Percentiles rank a stretch among this genome's conserved stretches.
Evolutionary conservation across 1,140 invertebrate species (phyloP).

Genomic region (Aphaenogaster ashmeadi): DNA sequence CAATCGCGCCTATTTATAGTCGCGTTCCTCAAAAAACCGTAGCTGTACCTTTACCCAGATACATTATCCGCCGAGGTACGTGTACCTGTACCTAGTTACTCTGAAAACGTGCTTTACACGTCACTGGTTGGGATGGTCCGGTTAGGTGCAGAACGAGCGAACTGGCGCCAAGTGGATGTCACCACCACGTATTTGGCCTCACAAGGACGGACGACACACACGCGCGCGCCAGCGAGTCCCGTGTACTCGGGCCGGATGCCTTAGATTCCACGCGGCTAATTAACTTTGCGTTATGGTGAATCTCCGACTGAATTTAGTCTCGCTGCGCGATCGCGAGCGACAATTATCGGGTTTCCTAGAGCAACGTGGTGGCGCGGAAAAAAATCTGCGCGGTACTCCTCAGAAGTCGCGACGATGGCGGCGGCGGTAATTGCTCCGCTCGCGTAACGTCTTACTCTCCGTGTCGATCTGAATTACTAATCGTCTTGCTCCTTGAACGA

Average conservation of each 20-base stretch:
- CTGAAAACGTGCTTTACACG: constrained; percentile 56
- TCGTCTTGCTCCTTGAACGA: constrained; percentile 45
- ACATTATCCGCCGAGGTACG: constrained; percentile 48
- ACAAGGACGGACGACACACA: constrained; percentile 68
- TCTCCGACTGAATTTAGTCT: constrained; percentile 79
- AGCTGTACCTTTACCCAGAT: constrained; percentile 51
- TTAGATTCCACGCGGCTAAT: constrained; percentile 84
- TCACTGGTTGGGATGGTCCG: constrained; percentile 65
- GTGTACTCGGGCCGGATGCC: constrained; percentile 68
- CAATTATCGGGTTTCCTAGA: constrained; percentile 65
- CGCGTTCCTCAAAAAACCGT: constrained; percentile 6
- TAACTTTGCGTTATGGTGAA: constrained; percentile 84
- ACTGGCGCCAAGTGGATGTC: constrained; percentile 85
- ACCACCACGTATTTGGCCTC: constrained; percentile 75
- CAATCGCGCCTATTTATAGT: constrained; percentile 54
- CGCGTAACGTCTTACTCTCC: constrained; percentile 76
- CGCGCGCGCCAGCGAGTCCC: constrained; percentile 1
- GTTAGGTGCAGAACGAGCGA: constrained; percentile 75
- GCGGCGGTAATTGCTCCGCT: constrained; percentile 68
- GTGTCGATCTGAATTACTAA: constrained; percentile 77
- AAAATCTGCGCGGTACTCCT: constrained; percentile 60
- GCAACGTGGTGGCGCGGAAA: constrained; percentile 39
- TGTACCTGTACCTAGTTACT: constrained; percentile 54
- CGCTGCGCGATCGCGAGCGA: neutral
- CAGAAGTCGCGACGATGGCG: constrained; percentile 54